Base-by-base conservation (phyloP, 2,113 vertebrate genomes). In the Bubo scandiacus region DNA sequence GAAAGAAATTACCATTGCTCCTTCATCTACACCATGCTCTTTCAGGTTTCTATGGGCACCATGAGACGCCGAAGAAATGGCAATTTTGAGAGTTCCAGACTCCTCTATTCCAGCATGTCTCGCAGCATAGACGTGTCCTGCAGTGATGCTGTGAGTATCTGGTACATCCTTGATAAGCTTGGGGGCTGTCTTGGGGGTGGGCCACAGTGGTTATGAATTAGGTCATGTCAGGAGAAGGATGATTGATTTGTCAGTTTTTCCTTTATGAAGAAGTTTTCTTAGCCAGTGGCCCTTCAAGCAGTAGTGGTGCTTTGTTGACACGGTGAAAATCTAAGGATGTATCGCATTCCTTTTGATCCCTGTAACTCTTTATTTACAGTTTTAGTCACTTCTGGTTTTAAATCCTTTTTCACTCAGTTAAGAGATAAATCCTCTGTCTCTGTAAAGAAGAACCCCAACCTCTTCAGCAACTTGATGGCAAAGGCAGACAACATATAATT, bases 81-180 rank as follows among this genome's bases (percentile, higher is more conserved):
- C 57, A 97, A 97, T 47, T 95, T 97, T 61, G 97, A 97, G 93
- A 97, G 47, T 32, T 87, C 97, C 71, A 90, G 97, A 2, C 96
- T 97, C 20, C 95, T 97, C 22, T 96, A 96, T 32, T 97, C 97
- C 74, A 97, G 97, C 72, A 97, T 97, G 90, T 97, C 97, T 29
- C 97, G 97, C 65, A 97, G 97, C 88, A 97, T 97, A 19, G 97
- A 97, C 0, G 89, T 97, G 79, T 92, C 97, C 12, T 96, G 88
- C 83, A 96, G 96, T 1, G 97, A 97, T 5, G 81, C 95, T 3
- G 97, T 97, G 95, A 96, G 96, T 97, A 73, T 30, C 79, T 42
- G 49, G 5, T 3, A 0, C 49, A 15, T 10, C 9, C 26, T 36
- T 40, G 47, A 6, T 21, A 10, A 18, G 11, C 10, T 21, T 21